phyloP scores from a whole-genome alignment of 2,888 invertebrate species.

The Operophtera brumata region DNA sequence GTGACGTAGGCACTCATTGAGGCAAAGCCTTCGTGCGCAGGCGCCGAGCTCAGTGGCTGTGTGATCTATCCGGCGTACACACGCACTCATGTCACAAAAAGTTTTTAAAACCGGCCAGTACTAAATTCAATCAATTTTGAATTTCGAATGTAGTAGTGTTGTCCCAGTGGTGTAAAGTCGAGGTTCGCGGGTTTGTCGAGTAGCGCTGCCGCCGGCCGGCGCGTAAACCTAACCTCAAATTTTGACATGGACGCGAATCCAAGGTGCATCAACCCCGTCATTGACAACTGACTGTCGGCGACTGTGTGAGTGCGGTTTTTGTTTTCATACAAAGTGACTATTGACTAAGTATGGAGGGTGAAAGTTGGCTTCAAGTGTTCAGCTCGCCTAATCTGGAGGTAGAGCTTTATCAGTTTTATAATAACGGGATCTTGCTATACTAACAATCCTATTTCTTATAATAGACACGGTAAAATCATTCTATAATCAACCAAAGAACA shows the following conservation, averaged over 20 bases:
- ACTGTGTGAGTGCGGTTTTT: constrained; percentile 72
- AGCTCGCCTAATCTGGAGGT: constrained; percentile 36
- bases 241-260: constrained; percentile 55
- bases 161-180: constrained; percentile 17
- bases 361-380: constrained; percentile 56
- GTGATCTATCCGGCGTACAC: constrained; percentile 76
- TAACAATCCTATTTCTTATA: background rate
- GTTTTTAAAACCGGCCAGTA: constrained; percentile 16
- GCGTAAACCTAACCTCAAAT: constrained; percentile 51
- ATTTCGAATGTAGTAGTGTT: constrained; percentile 6
- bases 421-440: constrained; percentile 1
- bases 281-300: constrained; percentile 49
- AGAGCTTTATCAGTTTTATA: constrained; percentile 16
- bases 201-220: constrained; percentile 46
- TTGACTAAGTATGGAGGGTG: constrained; percentile 58
- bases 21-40: constrained; percentile 63
- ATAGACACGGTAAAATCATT: too few relatives aligned
- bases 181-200: constrained; percentile 14
- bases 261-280: constrained; percentile 54
- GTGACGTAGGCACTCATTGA: constrained; percentile 75
- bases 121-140: constrained; percentile 1
- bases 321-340: constrained; percentile 53
- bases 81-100: constrained; percentile 68
- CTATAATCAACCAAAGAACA: constrained; percentile 1
- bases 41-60: constrained; percentile 70